Conservation (phyloP, 2,888 invertebrate species). For the Catonia carolina region DNA sequence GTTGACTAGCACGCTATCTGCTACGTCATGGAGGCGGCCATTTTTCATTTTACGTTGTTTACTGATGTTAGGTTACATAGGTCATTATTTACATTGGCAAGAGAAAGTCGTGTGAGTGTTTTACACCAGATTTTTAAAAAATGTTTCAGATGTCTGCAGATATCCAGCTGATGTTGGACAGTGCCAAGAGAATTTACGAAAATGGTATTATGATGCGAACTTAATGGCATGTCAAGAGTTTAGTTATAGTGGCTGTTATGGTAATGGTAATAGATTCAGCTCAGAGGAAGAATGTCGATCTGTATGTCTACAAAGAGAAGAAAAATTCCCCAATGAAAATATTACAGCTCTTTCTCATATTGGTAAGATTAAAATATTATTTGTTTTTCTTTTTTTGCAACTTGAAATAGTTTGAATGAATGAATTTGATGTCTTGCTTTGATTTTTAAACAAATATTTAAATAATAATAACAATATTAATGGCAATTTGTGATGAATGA, state of each 20-base stretch:
- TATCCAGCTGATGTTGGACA: constrained; percentile 58
- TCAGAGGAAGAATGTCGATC: constrained; percentile 69
- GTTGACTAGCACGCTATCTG: too few species aligned
- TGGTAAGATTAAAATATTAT: constrained; percentile 36
- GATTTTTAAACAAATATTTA: neutral
- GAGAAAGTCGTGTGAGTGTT: too few species aligned
- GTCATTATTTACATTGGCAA: too few species aligned
- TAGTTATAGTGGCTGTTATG: constrained; percentile 63
- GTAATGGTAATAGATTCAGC: constrained; percentile 66
- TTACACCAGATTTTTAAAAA: too few species aligned
- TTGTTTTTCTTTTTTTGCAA: neutral
- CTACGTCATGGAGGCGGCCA: too few species aligned
- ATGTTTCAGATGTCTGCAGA: constrained; percentile 49
- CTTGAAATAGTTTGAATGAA: neutral
- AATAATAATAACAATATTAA: too few species aligned
- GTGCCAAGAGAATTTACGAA: constrained; percentile 56
- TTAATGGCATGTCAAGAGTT: constrained; percentile 56
- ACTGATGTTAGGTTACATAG: too few species aligned
- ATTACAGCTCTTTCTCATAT: constrained; percentile 39
- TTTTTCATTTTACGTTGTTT: too few species aligned
- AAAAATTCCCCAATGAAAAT: constrained; percentile 44
- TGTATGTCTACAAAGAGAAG: constrained; percentile 56
- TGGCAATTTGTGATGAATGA: too few species aligned
- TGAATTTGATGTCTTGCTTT: neutral
- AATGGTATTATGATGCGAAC: constrained; percentile 66